phyloP scores from a whole-genome alignment of 2,888 invertebrate species.

The Aporophyla nigra region DNA sequence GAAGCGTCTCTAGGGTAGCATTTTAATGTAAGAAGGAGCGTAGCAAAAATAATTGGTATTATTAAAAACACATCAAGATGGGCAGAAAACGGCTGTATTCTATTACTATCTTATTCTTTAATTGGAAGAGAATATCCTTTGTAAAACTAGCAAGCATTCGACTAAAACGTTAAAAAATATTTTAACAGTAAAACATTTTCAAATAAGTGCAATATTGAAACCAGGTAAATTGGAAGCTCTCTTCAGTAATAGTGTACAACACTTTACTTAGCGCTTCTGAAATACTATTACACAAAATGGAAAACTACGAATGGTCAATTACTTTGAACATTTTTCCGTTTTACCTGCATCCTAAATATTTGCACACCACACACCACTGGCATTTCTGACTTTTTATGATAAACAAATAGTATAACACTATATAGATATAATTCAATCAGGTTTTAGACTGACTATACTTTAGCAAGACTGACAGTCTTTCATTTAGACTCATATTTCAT shows the following conservation, averaged over 20 bases:
- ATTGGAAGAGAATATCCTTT: background rate
- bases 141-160: background rate
- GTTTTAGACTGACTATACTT: no score
- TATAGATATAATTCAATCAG: no score
- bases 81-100: background rate
- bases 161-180: background rate
- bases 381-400: no score
- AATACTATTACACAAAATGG: no score
- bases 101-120: background rate
- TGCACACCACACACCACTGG: no score
- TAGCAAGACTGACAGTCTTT: no score
- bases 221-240: background rate
- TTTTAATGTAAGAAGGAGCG: conserved; percentile 13
- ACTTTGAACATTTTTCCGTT: background rate
- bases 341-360: background rate
- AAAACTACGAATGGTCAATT: background rate
- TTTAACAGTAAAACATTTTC: background rate
- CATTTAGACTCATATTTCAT: no score
- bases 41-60: conserved; percentile 20
- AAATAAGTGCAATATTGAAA: background rate
- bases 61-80: conserved; percentile 10
- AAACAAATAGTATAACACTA: no score
- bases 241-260: no score
- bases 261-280: background rate
- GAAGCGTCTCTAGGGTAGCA: conserved; percentile 25